These are phyloP conservation scores for Antechinus stuartii DNA, from an alignment of 2,113 vertebrate genomes.

Conservation along the genomic window DNA sequence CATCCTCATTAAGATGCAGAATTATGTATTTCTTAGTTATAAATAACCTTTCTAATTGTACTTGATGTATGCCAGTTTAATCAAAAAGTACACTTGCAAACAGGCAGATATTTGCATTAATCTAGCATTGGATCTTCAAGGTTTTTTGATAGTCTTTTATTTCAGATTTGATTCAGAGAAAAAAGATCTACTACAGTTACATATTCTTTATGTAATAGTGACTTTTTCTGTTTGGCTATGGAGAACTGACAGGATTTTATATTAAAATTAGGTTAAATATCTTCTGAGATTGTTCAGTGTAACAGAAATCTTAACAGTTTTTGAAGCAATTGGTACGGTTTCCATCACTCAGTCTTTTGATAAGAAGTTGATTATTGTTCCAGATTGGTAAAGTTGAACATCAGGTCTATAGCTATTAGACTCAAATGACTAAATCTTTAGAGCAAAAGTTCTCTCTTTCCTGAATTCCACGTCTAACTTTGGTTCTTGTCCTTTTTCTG, in stretches of 20 bases:
- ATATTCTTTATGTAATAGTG: constrained; percentile 63
- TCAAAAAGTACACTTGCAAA: constrained; percentile 86
- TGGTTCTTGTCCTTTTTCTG: background rate
- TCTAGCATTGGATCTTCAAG: constrained; percentile 80
- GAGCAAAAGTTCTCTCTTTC: constrained; percentile 21
- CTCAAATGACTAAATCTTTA: background rate
- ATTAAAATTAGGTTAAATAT: constrained; percentile 80
- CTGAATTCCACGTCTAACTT: background rate
- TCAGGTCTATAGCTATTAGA: background rate
- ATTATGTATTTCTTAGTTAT: constrained; percentile 88
- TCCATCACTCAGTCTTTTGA: constrained; percentile 77
- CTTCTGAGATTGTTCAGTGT: constrained; percentile 79
- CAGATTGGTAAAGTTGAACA: constrained; percentile 79
- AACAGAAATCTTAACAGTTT: constrained; percentile 78
- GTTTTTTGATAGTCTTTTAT: constrained; percentile 82
- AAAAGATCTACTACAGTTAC: constrained; percentile 67
- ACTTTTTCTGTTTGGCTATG: constrained; percentile 58
- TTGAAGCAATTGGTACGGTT: constrained; percentile 79
- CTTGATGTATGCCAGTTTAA: constrained; percentile 89
- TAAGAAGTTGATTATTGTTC: constrained; percentile 73
- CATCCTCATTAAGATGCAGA: constrained; percentile 85
- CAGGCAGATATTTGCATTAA: constrained; percentile 86
- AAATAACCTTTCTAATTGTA: constrained; percentile 89
- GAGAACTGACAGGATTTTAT: constrained; percentile 78
- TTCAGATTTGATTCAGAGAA: constrained; percentile 70